phyloP scores from a whole-genome alignment of 1,140 invertebrate species.

The Vanessa atalanta region DNA sequence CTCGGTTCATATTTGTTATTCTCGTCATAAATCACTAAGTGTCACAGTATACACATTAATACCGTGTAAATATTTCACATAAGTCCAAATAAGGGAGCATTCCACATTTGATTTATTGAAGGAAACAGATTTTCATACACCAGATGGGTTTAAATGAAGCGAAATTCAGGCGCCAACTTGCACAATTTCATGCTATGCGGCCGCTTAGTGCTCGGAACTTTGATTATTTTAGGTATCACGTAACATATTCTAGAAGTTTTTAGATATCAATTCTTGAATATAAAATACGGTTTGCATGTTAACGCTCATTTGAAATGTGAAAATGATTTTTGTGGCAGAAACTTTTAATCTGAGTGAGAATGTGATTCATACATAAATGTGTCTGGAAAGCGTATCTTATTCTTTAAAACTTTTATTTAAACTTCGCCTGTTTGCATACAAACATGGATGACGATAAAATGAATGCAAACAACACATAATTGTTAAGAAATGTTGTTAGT shows the following conservation, averaged over 20 bases:
- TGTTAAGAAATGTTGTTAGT: too few species aligned
- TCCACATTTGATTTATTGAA: conserved; percentile 15
- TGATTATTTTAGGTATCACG: background rate
- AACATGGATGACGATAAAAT: too few species aligned
- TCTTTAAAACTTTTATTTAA: too few species aligned
- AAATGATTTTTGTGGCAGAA: too few species aligned
- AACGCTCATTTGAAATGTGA: too few species aligned
- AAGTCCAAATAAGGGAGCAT: background rate
- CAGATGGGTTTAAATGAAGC: conserved; percentile 14
- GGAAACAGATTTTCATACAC: conserved; percentile 11
- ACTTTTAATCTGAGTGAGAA: too few species aligned
- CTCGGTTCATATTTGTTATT: too few species aligned
- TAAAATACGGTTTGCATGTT: too few species aligned
- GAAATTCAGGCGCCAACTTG: conserved; percentile 18
- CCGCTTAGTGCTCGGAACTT: background rate
- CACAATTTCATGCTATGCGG: conserved; percentile 1
- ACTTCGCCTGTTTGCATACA: too few species aligned
- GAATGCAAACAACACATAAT: too few species aligned
- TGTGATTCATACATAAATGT: too few species aligned
- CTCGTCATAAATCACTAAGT: background rate
- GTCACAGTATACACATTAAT: background rate
- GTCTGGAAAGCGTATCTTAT: too few species aligned
- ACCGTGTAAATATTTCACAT: background rate
- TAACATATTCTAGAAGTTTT: background rate
- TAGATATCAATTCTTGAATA: background rate